These are phyloP conservation scores for Melanargia galathea DNA, from an alignment of 2,888 invertebrate species.

Conservation along the genomic window DNA sequence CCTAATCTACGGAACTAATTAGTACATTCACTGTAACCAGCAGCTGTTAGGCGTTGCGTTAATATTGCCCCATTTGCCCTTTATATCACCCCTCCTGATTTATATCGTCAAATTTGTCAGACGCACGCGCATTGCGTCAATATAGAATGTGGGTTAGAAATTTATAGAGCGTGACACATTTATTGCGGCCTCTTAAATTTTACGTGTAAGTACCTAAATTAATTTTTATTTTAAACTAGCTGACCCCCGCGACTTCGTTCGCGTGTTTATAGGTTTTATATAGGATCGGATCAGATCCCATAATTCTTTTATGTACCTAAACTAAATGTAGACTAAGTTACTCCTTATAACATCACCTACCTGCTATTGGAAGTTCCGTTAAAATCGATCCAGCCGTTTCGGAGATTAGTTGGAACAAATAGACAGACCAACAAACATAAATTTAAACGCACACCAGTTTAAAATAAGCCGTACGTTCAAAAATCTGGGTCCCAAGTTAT, in stretches of 20 bases:
- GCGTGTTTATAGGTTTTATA: not conserved
- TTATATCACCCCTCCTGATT: conserved; percentile 60
- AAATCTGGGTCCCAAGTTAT: too few relatives aligned
- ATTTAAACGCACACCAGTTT: too few relatives aligned
- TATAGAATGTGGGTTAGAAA: conserved; percentile 25
- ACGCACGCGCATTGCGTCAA: conserved; percentile 45
- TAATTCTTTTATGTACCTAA: too few relatives aligned
- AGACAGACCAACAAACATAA: too few relatives aligned
- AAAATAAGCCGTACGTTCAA: too few relatives aligned
- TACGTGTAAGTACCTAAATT: not conserved
- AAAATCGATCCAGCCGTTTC: too few relatives aligned
- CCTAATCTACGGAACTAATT: conserved; percentile 56
- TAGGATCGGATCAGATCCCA: too few relatives aligned
- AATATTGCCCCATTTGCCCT: conserved; percentile 59
- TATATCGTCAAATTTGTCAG: conserved; percentile 54
- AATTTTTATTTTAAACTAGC: not conserved
- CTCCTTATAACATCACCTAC: too few relatives aligned
- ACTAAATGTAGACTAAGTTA: too few relatives aligned
- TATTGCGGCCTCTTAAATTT: conserved; percentile 17
- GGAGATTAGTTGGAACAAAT: too few relatives aligned
- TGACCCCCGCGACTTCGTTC: not conserved
- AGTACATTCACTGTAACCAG: conserved; percentile 49
- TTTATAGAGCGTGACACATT: conserved; percentile 23
- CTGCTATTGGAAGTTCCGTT: too few relatives aligned
- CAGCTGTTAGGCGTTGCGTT: conserved; percentile 47